Evolutionary conservation across 1,140 invertebrate genomes (phyloP).

Genomic region (Hyphantria cunea): DNA sequence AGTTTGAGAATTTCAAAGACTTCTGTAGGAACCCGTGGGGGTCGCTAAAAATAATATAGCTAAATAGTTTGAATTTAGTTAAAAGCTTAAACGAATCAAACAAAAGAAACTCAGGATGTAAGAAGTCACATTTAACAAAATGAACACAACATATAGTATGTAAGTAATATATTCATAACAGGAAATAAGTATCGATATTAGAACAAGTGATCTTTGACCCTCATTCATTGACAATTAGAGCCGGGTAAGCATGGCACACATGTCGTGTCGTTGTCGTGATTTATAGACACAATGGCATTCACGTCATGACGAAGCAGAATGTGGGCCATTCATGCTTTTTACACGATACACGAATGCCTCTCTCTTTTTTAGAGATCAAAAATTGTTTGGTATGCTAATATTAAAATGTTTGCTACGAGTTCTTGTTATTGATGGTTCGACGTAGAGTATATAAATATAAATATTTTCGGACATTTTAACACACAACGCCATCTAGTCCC

Average conservation of each 20-base stretch:
- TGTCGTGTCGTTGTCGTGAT: constrained; percentile 64
- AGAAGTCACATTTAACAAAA: constrained; percentile 14
- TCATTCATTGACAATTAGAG: constrained; percentile 76
- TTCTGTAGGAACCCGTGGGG: no score
- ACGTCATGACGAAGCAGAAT: constrained; percentile 72
- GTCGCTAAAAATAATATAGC: no score
- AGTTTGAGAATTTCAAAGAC: no score
- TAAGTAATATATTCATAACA: constrained; percentile 55
- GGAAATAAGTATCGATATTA: constrained; percentile 56
- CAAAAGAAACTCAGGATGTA: constrained; percentile 11
- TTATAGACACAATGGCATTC: constrained; percentile 74
- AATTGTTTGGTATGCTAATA: constrained; percentile 1
- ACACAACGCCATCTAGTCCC: no score
- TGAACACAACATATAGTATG: constrained; percentile 20
- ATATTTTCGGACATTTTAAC: no score
- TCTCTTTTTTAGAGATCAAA: constrained; percentile 12
- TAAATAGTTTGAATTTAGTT: no score
- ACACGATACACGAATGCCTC: constrained; percentile 13
- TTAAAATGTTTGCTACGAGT: not conserved
- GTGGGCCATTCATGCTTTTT: constrained; percentile 63
- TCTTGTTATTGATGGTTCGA: not conserved
- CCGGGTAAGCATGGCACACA: constrained; percentile 56
- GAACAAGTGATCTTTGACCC: constrained; percentile 68
- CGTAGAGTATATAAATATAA: no score
- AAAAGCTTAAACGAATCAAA: no score